These are phyloP conservation scores for Patiria pectinifera DNA, from an alignment of 53 echinoderm and acorn worm species.

Conservation along the genomic window DNA sequence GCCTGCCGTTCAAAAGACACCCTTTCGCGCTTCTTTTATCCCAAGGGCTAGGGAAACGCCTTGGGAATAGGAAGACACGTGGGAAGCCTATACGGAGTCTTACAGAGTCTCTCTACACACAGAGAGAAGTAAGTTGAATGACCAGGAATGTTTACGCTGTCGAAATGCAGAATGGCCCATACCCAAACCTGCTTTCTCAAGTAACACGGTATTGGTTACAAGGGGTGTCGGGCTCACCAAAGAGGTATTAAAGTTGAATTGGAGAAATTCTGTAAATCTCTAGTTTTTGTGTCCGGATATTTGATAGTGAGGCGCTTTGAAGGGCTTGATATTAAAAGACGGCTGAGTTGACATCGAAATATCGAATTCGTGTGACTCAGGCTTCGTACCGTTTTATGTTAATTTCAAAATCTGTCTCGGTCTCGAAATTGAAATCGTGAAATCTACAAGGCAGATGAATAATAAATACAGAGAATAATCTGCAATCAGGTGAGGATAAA, in stretches of 20 bases:
- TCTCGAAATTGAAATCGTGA: too few relatives aligned
- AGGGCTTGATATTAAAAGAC: not conserved
- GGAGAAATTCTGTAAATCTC: not conserved
- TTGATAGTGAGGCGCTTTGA: not conserved
- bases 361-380: too few relatives aligned
- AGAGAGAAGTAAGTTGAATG: slow-evolving; percentile 2
- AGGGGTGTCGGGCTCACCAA: not conserved
- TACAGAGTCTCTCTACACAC: not conserved
- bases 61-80: not conserved
- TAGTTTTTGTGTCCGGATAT: not conserved
- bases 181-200: not conserved
- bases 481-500: too few relatives aligned
- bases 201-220: slow-evolving; percentile 2
- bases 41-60: not conserved
- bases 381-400: too few relatives aligned
- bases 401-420: too few relatives aligned
- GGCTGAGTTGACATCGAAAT: too few relatives aligned
- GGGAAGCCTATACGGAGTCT: not conserved
- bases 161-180: not conserved
- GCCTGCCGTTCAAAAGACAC: not conserved
- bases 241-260: not conserved
- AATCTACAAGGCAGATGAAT: too few relatives aligned
- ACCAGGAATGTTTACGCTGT: slow-evolving; percentile 7
- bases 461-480: too few relatives aligned
- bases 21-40: not conserved